Base-by-base conservation (phyloP, 2,797 vertebrate genomes). In the Tinamus major region DNA sequence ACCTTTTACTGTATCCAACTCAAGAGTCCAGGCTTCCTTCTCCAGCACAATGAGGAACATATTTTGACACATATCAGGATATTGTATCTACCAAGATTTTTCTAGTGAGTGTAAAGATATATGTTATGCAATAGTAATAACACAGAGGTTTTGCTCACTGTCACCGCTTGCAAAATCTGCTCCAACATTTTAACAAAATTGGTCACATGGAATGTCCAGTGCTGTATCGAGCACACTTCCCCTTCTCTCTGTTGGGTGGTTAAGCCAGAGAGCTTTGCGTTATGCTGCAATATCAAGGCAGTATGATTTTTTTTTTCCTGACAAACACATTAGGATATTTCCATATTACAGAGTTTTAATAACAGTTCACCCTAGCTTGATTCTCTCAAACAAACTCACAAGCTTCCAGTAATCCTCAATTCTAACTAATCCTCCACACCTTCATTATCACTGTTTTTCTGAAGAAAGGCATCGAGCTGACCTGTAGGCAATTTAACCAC, bases 371-470 rank as follows among this genome's bases (percentile, higher is more conserved):
- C 16, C 67, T 18, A 39, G 14, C 64, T 71, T 62, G 69, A 78
- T 76, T 69, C 62, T 13, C 19, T 23, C 44, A 75, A 49, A 75
- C 37, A 35, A 76, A 35, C 41, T 7, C 20, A 75, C 41, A 58
- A 62, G 62, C 31, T 74, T 37, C 56, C 41, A 90, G 42, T 61
- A 88, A 61, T 31, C 64, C 72, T 26, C 65, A 68, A 49, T 37
- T 92, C 44, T 29, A 14, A 68, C 44, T 46, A 44, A 62, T 46
- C 37, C 33, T 80, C 23, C 29, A 48, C 87, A 83, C 14, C 17
- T 17, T 76, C 20, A 16, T 4, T 0, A 0, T 29, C 75, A 72
- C 46, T 10, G 16, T 59, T 20, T 4, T 78, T 63, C 67, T 70
- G 35, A 89, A 79, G 11, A 2, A 3, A 6, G 13, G 13, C 39